Percentiles rank a stretch among this genome's conserved stretches.
These are phyloP conservation scores for Buceros bicornis DNA, from an alignment of 2,797 vertebrate genomes.

Conservation along the genomic window DNA sequence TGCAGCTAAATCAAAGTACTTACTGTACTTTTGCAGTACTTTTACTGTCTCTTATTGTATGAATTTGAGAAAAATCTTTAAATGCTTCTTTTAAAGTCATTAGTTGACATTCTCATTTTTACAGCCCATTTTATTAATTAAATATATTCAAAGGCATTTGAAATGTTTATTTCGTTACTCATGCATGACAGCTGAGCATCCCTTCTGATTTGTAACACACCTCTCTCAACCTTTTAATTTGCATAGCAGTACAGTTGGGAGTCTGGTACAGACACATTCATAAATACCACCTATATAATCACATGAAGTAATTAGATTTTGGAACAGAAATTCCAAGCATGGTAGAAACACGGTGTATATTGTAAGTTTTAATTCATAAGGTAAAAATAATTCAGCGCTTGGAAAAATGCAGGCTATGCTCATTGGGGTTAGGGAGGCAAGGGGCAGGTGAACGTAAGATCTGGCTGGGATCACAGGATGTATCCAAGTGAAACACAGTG, in stretches of 20 bases:
- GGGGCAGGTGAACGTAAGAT: background rate
- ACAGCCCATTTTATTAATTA: background rate
- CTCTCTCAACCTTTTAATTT: background rate
- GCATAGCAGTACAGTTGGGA: background rate
- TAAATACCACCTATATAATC: background rate
- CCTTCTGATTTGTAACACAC: background rate
- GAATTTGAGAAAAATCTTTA: background rate
- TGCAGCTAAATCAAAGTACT: slow-evolving; percentile 8
- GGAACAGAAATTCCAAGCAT: background rate
- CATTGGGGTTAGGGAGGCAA: background rate
- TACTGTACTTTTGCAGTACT: background rate
- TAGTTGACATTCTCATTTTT: background rate
- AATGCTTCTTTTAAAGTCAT: background rate
- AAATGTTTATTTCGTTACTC: background rate
- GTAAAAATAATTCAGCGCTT: background rate
- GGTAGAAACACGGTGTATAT: background rate
- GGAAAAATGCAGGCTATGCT: background rate
- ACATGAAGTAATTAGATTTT: background rate
- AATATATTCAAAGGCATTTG: background rate
- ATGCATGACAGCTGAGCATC: background rate
- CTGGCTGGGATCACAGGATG: background rate
- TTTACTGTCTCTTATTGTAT: background rate
- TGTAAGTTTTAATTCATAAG: background rate
- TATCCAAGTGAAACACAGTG: background rate
- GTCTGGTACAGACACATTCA: background rate